A percentile compares a stretch with the other conserved stretches of the same genome.
phyloP scores from a whole-genome alignment of 2,113 vertebrate species.

The Hydrochoerus hydrochaeris region DNA sequence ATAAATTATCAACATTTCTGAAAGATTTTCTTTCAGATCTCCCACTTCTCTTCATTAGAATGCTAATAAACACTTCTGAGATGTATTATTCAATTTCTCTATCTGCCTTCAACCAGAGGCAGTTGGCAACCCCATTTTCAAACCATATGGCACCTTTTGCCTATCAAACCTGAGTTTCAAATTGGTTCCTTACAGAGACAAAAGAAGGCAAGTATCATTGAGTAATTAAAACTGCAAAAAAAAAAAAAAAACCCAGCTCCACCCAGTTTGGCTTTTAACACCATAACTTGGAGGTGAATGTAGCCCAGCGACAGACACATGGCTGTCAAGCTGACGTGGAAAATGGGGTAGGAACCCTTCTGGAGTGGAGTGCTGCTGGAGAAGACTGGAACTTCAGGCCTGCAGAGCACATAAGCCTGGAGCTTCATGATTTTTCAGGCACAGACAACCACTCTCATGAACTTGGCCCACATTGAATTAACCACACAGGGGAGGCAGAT shows the following conservation, averaged over 20 bases:
- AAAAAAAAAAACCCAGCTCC: background rate
- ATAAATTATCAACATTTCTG: conserved; percentile 1
- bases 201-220: background rate
- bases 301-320: background rate
- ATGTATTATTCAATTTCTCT: background rate
- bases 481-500: background rate
- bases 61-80: conserved; percentile 24
- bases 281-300: background rate
- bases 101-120: background rate
- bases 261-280: background rate
- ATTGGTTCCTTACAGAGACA: background rate
- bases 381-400: background rate
- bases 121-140: background rate
- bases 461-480: background rate
- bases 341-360: background rate
- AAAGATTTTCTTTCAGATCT: background rate
- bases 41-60: conserved; percentile 4
- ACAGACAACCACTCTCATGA: background rate
- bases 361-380: background rate
- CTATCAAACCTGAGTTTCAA: conserved; percentile 17
- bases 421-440: background rate
- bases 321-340: background rate
- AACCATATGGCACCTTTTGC: conserved; percentile 14
- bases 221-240: conserved; percentile 25
- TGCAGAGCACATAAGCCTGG: background rate